phyloP scores from a whole-genome alignment of 2,888 invertebrate genomes.

The Tribolium freemani region DNA sequence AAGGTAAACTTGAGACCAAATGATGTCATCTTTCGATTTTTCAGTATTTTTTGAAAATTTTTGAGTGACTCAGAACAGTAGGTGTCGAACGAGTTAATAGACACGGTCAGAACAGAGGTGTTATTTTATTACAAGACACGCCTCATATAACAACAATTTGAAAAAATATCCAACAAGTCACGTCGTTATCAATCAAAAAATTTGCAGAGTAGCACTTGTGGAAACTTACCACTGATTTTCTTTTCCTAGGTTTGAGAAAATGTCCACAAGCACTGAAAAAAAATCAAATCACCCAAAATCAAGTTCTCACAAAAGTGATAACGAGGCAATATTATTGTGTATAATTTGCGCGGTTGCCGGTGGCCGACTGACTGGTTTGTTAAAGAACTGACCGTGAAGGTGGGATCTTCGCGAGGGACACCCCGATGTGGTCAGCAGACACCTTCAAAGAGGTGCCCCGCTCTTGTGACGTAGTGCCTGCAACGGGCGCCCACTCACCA shows the following conservation, averaged over 20 bases:
- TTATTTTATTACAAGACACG: conserved; percentile 3
- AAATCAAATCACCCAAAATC: conserved; percentile 5
- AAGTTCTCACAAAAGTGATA: conserved; percentile 14
- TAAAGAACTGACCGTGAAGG: conserved; percentile 50
- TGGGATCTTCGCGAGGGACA: conserved; percentile 49
- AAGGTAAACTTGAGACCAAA: conserved; percentile 3
- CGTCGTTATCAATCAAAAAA: not conserved
- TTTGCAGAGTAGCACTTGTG: not conserved
- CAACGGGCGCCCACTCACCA: conserved; percentile 38
- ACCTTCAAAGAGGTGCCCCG: conserved; percentile 32
- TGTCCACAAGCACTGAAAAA: not conserved
- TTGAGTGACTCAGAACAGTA: conserved; percentile 11
- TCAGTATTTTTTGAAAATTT: conserved; percentile 1
- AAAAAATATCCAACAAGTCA: conserved; percentile 4
- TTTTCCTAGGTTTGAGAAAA: not conserved
- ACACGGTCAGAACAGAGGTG: conserved; percentile 13
- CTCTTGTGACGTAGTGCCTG: conserved; percentile 38
- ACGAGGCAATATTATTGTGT: conserved; percentile 23
- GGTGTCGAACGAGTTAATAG: conserved; percentile 14
- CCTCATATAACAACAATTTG: not conserved
- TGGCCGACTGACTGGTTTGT: conserved; percentile 50
- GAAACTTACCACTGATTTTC: not conserved
- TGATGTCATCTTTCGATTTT: conserved; percentile 11
- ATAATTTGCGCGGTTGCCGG: conserved; percentile 48
- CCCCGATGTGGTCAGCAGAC: conserved; percentile 43